These are phyloP conservation scores for Tipula vernalis DNA, from an alignment of 2,888 invertebrate genomes.

Conservation along the genomic window DNA sequence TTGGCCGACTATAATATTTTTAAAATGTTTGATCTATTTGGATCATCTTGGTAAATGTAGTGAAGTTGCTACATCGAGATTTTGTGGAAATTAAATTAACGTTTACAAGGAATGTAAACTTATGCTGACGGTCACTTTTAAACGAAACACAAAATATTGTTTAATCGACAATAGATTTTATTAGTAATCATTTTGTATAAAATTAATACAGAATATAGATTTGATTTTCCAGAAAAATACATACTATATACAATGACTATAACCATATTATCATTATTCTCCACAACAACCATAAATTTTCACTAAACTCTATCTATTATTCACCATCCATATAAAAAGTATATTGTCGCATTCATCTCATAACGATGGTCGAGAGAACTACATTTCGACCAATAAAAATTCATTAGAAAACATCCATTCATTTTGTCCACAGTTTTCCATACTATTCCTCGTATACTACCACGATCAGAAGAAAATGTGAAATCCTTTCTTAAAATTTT, in stretches of 20 bases:
- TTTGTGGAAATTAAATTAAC: too few relatives aligned
- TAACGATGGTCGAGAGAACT: background rate
- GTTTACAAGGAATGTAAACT: too few relatives aligned
- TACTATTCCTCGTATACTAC: background rate
- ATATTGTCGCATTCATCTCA: background rate
- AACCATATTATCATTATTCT: background rate
- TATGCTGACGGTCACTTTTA: too few relatives aligned
- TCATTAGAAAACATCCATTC: background rate
- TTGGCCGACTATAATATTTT: too few relatives aligned
- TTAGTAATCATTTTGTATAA: too few relatives aligned
- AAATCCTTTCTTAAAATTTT: background rate
- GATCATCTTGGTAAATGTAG: too few relatives aligned
- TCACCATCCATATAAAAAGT: background rate
- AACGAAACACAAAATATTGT: too few relatives aligned
- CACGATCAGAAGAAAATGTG: background rate
- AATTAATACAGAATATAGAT: too few relatives aligned
- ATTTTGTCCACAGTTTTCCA: background rate
- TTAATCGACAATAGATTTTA: too few relatives aligned
- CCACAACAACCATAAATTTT: background rate
- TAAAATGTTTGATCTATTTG: too few relatives aligned
- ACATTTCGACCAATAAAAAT: background rate
- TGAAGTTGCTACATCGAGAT: too few relatives aligned
- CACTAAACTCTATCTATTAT: background rate
- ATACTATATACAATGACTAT: background rate
- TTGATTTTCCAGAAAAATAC: too few relatives aligned